Evolutionary conservation across 2,797 vertebrate species (phyloP).

Genomic region (Onychomys arenicola): DNA sequence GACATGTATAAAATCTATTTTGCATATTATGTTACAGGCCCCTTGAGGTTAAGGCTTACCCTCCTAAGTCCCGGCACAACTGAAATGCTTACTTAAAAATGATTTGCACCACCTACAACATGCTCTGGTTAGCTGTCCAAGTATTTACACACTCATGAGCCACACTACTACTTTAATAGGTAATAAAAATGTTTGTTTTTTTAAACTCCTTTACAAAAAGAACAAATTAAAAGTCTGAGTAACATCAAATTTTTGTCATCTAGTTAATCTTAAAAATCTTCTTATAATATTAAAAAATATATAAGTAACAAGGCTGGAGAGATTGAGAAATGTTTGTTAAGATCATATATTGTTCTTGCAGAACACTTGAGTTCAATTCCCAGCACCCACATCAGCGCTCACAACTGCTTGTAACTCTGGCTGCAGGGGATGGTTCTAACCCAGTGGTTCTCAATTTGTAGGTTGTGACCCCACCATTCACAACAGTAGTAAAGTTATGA

Average conservation of each 20-base stretch:
- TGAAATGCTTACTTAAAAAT: slow-evolving; percentile 45
- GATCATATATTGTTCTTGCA: not conserved
- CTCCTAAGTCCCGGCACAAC: slow-evolving; percentile 13
- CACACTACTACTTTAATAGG: slow-evolving; percentile 20
- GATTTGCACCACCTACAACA: not conserved
- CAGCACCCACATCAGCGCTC: not conserved
- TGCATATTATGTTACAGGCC: slow-evolving; percentile 27
- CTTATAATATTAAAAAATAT: slow-evolving; percentile 12
- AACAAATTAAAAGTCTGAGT: slow-evolving; percentile 42
- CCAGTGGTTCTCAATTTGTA: not conserved
- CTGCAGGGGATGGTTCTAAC: not conserved
- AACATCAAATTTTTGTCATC: slow-evolving; percentile 13
- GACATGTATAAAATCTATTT: slow-evolving; percentile 12
- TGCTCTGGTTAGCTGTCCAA: slow-evolving; percentile 27
- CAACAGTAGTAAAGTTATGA: not conserved
- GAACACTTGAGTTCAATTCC: not conserved
- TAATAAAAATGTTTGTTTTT: slow-evolving; percentile 9
- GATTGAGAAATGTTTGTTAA: not conserved
- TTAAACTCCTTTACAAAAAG: slow-evolving; percentile 55
- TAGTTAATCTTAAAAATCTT: slow-evolving; percentile 50
- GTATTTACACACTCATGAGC: slow-evolving; percentile 22
- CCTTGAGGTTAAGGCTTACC: not conserved
- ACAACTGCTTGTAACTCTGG: not conserved
- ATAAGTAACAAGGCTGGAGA: not conserved
- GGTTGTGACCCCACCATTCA: not conserved